Base-by-base conservation (phyloP, 2,888 invertebrate genomes). In the Drosophila greeni region DNA sequence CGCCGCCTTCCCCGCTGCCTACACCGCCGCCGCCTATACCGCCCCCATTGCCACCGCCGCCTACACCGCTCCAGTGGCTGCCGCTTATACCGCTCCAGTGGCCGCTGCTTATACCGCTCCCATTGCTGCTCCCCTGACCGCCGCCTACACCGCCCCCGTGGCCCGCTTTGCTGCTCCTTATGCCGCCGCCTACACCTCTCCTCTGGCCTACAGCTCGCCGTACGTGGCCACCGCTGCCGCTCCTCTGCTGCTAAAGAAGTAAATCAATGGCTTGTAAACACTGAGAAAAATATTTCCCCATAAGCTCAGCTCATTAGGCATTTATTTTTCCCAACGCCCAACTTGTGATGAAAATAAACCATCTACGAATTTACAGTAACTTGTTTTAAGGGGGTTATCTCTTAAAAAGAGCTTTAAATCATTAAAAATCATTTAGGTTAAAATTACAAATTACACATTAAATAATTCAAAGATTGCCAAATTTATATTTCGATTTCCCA, bases 1-100 rank as follows among this genome's bases (percentile, higher is more conserved):
- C 39, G 87, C 87, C 26, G 86, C 86, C 66, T 86, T 83, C 60
- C 86, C 86, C 5, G 85, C 86, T 49, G 75, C 85, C 42, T 77
- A 76, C 42, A 66, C 79, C 11, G 74, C 79, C 2, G 73, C 67
- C 16, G 70, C 74, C 6, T 70, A 72, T 29, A 43, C 76, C 52
- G 54, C 80, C 11, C 77, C 66, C n/a, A n/a, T n/a, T n/a, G n/a
- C 79, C 11, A 72, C 79, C 2, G 73, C 67, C 16, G 70, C 74
- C 6, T 70, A 72, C 24, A 43, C 76, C 52, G 54, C 80, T 8
- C 77, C 66, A 26, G 71, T 81, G 23, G 42, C 42, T n/a, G 85
- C 85, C 56, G 75, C 85, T 43, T 78, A 76, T 33, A 65, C 84
- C 12, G 68, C 85, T 3, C 81, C 81, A 0, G 4, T 49, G 0